These are phyloP conservation scores for Drosophila ficusphila DNA, from an alignment of 1,140 invertebrate species.

Conservation along the genomic window DNA sequence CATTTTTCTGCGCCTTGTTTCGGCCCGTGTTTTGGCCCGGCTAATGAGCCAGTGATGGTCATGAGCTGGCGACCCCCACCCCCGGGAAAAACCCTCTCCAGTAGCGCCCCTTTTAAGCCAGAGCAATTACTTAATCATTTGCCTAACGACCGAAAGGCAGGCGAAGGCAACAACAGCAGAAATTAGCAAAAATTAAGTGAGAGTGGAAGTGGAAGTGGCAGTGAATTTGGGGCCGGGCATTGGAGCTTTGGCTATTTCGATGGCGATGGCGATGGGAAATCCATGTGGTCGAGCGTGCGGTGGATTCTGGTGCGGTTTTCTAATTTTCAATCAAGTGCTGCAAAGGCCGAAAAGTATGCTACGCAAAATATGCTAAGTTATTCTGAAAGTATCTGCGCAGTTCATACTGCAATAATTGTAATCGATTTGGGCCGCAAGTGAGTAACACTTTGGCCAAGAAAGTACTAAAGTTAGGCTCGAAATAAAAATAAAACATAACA, in stretches of 20 bases:
- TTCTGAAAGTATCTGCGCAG: not conserved
- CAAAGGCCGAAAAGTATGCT: not conserved
- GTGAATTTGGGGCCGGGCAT: not conserved
- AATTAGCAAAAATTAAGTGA: slow-evolving; percentile 51
- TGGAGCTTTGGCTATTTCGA: not conserved
- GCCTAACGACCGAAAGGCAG: slow-evolving; percentile 45
- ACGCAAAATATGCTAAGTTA: not conserved
- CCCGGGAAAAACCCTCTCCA: too few species aligned
- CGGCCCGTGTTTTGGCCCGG: slow-evolving; percentile 4
- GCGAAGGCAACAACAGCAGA: slow-evolving; percentile 38
- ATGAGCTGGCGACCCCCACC: slow-evolving; percentile 29
- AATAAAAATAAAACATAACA: too few species aligned
- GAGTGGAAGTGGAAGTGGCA: slow-evolving; percentile 31
- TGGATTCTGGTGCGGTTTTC: slow-evolving; percentile 17
- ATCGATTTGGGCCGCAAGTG: too few species aligned
- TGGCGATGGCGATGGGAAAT: too few species aligned
- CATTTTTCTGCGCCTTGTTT: not conserved
- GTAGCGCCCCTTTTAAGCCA: slow-evolving; percentile 16
- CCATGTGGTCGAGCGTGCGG: slow-evolving; percentile 14
- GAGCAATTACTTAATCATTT: slow-evolving; percentile 50
- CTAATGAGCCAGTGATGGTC: slow-evolving; percentile 60
- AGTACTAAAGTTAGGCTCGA: too few species aligned
- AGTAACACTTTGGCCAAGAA: too few species aligned
- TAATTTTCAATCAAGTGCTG: not conserved
- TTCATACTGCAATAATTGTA: not conserved